A percentile compares a stretch with the other conserved stretches of the same genome.
phyloP scores from a whole-genome alignment of 2,113 vertebrate genomes.

The Lamprotornis superbus region DNA sequence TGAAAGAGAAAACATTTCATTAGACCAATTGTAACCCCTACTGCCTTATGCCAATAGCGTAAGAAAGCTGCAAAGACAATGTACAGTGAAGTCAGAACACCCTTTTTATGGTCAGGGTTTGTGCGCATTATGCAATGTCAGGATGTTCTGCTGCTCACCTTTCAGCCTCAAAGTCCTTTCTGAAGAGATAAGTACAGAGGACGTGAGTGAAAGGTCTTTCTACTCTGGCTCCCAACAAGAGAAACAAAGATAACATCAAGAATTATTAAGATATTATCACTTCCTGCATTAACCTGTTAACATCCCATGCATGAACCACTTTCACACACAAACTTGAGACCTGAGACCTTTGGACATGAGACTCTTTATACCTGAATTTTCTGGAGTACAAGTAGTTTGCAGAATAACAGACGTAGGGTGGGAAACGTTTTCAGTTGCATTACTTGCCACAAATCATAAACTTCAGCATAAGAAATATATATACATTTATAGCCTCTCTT shows the following conservation, averaged over 20 bases:
- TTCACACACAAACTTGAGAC: background rate
- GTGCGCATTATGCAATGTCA: background rate
- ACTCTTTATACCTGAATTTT: background rate
- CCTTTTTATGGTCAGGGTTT: background rate
- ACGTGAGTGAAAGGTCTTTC: constrained; percentile 23
- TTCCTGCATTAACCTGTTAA: background rate
- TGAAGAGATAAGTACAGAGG: constrained; percentile 11
- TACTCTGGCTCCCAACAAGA: background rate
- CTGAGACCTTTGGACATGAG: background rate
- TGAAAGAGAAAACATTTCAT: background rate
- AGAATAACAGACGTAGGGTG: background rate
- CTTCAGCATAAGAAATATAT: background rate
- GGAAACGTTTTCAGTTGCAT: background rate
- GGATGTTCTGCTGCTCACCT: background rate
- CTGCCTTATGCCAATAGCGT: background rate
- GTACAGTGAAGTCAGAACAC: background rate
- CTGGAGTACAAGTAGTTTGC: background rate
- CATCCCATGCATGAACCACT: background rate
- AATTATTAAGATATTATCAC: constrained; percentile 9
- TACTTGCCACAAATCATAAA: background rate
- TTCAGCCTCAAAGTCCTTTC: constrained; percentile 24
- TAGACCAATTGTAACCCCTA: background rate
- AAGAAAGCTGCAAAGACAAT: background rate
- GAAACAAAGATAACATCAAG: constrained; percentile 26
- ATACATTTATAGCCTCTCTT: background rate